Evolutionary conservation across 2,888 invertebrate species (phyloP).

Genomic region (Nudaria mundana): DNA sequence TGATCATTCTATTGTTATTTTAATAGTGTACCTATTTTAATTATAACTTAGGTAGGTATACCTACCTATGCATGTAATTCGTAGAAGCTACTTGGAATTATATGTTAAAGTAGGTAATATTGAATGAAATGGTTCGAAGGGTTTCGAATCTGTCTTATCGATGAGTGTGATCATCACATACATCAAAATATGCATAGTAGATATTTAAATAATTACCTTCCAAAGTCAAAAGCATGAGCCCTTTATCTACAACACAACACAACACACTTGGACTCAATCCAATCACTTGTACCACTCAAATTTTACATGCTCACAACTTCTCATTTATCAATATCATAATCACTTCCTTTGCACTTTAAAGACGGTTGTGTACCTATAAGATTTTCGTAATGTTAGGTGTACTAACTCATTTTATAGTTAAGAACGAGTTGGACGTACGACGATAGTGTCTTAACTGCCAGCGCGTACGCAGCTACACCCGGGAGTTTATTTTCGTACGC

Average conservation of each 20-base stretch:
- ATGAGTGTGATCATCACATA: no score
- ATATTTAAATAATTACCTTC: no score
- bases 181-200: no score
- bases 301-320: conserved; percentile 33
- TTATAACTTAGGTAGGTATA: no score
- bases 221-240: conserved; percentile 44
- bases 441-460: conserved; percentile 50
- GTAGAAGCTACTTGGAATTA: no score
- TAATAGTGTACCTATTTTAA: no score
- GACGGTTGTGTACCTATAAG: conserved; percentile 25
- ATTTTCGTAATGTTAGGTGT: conserved; percentile 39
- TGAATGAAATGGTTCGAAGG: no score
- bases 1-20: no score
- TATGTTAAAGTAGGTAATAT: no score
- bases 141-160: no score
- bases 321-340: conserved; percentile 25
- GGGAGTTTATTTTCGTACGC: conserved; percentile 78
- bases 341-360: conserved; percentile 28
- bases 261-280: conserved; percentile 60
- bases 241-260: conserved; percentile 55
- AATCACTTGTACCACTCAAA: conserved; percentile 52
- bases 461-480: conserved; percentile 67
- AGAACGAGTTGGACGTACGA: conserved; percentile 53
- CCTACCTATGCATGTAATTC: no score
- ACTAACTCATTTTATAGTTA: conserved; percentile 41